Evolutionary conservation across 2,797 vertebrate species (phyloP).

Genomic region (Megalops cyprinoides): DNA sequence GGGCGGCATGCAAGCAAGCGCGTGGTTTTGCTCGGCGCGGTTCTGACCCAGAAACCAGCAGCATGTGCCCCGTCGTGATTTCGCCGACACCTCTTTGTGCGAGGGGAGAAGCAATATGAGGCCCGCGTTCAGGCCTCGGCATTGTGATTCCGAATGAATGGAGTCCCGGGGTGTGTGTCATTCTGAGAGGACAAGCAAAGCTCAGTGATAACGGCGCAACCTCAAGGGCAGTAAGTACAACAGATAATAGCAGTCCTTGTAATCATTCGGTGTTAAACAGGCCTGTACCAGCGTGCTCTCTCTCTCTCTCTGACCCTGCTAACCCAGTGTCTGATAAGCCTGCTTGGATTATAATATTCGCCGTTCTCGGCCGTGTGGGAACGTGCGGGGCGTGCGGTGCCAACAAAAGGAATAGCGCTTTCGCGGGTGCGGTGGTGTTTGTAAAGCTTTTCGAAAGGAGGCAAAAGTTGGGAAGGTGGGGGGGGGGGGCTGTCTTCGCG

Average conservation of each 20-base stretch:
- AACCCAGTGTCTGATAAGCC: conserved; percentile 2
- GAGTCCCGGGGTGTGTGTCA: background rate
- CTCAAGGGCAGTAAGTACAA: background rate
- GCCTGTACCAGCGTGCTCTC: background rate
- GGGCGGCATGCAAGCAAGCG: too few species aligned
- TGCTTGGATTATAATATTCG: background rate
- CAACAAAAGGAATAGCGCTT: background rate
- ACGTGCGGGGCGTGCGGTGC: background rate
- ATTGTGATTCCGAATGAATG: background rate
- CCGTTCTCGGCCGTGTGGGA: background rate
- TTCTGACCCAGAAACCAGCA: too few species aligned
- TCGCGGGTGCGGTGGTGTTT: background rate
- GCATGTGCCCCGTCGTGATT: too few species aligned
- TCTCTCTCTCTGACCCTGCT: background rate
- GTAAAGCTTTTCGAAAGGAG: too few species aligned
- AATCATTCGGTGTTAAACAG: conserved; percentile 15
- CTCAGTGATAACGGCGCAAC: background rate
- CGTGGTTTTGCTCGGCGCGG: too few species aligned
- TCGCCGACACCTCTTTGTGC: too few species aligned
- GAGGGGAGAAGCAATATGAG: too few species aligned
- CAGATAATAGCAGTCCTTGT: conserved; percentile 2
- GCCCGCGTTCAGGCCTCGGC: background rate
- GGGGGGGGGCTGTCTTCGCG: background rate
- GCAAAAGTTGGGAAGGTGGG: background rate
- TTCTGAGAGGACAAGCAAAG: background rate